Base-by-base conservation (phyloP, 2,888 invertebrate genomes). In the Erebia palarica region DNA sequence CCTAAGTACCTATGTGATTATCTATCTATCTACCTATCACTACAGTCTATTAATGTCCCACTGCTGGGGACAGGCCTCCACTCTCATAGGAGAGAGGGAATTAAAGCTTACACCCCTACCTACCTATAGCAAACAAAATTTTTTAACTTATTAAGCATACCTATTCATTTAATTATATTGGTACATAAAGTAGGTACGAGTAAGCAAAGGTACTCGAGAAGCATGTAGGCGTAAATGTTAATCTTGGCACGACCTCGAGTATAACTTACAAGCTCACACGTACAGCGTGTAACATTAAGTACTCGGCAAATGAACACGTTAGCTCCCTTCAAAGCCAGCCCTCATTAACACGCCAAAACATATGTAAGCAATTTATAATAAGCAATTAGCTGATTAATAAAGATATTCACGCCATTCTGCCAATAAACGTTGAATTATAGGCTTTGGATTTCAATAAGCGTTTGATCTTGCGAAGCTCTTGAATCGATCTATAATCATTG, bases 381-480 rank as follows among this genome's bases (percentile, higher is more conserved):
- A 90, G 87, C 92, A 93, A 92, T 92, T 91, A 92, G 89, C 85
- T 87, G 90, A 90, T 91, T 92, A 90, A 89, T 89, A 88, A 88
- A 89, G 83, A 89, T 89, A 90, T 90, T 89, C 84, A 85, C 85
- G 84, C 82, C 84, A 86, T 87, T 83, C 80, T 80, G 81, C 85
- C 87, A 86, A 91, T 91, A 86, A 84, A 85, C 82, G 87, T 87
- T 88, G 82, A 89, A 81, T 79, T 80, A 77, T 80, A 78, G 78
- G 76, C 77, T 78, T 75, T 72, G 76, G 78, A 78, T 80, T 83
- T 80, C 84, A 85, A 86, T 86, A 80, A 83, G 77, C 83, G 84
- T 91, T 92, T 91, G 90, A 91, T 87, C 86, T 87, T 78, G 78
- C 69, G 82, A 85, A 85, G 82, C 84, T 86, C 81, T 79, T 80